Conservation (phyloP, 2,113 vertebrate genomes). For the Vireo altiloquus region DNA sequence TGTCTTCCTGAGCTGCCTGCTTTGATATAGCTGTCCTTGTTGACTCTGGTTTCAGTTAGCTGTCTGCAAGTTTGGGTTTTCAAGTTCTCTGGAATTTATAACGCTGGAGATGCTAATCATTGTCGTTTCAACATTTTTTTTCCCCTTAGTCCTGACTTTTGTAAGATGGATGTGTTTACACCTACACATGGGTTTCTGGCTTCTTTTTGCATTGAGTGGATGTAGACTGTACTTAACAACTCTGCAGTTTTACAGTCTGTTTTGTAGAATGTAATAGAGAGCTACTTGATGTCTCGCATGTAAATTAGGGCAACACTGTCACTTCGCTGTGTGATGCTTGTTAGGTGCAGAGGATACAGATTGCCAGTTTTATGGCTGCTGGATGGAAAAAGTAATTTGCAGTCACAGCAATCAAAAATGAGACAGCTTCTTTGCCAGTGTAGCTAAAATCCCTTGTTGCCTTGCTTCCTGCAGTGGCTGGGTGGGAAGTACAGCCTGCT, state of each 20-base stretch:
- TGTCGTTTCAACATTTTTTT: neutral
- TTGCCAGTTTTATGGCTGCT: neutral
- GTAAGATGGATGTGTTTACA: neutral
- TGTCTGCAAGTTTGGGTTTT: neutral
- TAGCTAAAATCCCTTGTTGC: neutral
- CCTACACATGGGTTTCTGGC: neutral
- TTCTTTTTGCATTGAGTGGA: neutral
- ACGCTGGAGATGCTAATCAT: neutral
- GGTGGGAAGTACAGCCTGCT: neutral
- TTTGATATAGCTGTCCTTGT: neutral
- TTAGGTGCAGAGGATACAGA: neutral
- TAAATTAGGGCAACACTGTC: neutral
- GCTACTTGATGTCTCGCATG: neutral
- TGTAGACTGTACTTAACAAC: neutral
- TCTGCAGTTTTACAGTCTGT: neutral
- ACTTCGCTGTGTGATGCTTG: neutral
- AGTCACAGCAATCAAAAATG: neutral
- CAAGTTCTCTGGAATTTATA: neutral
- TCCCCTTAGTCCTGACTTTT: neutral
- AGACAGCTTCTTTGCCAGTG: neutral
- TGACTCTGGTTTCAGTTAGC: neutral
- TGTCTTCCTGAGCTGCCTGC: neutral
- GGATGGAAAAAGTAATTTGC: neutral
- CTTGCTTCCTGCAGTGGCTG: neutral
- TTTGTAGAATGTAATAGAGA: neutral